Percentiles rank a stretch among this genome's conserved stretches.
phyloP scores from a whole-genome alignment of 2,797 vertebrate species.

The Tapera naevia region DNA sequence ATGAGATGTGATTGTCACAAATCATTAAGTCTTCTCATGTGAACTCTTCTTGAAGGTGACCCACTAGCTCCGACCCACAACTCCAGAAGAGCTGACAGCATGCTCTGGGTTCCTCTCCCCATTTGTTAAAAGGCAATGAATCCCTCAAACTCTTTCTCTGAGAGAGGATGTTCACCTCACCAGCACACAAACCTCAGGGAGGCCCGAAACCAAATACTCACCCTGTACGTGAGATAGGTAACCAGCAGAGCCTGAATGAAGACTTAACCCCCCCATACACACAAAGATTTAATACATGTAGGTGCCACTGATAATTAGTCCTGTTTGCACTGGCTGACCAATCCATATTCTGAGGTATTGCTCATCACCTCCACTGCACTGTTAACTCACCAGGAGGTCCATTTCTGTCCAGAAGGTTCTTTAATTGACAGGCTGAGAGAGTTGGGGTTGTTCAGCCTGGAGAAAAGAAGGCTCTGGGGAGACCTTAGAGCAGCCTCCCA shows the following conservation, averaged over 20 bases:
- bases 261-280: background rate
- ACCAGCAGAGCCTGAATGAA: background rate
- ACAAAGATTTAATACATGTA: background rate
- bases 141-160: background rate
- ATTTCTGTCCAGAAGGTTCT: background rate
- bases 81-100: background rate
- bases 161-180: background rate
- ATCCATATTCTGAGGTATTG: background rate
- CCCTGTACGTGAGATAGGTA: background rate
- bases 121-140: background rate
- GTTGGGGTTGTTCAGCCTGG: too few relatives aligned
- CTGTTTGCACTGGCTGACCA: background rate
- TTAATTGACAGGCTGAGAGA: background rate
- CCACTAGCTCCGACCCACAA: background rate
- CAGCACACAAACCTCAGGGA: background rate
- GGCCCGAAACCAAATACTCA: background rate
- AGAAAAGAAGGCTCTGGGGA: too few relatives aligned
- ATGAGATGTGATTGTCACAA: background rate
- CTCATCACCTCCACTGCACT: background rate
- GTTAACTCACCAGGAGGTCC: background rate
- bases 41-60: background rate
- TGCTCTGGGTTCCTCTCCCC: background rate
- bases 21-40: background rate
- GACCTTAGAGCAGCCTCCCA: too few relatives aligned
- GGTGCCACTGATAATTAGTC: background rate